Evolutionary conservation across 2,797 vertebrate species (phyloP).

Genomic region (Sebastolobus altivelis): DNA sequence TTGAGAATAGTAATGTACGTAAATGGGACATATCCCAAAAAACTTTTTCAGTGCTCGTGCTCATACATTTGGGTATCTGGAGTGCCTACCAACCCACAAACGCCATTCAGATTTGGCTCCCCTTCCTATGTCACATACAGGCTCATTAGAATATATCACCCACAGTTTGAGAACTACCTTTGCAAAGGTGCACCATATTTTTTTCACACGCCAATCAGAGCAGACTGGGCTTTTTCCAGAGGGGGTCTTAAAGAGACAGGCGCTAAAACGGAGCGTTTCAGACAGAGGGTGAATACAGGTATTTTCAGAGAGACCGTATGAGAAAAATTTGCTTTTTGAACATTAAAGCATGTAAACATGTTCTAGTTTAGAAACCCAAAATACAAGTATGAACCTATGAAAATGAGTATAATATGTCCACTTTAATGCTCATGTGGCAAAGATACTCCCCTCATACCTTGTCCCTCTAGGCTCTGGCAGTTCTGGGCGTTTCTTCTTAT

Average conservation of each 20-base stretch:
- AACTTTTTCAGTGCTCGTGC: neutral
- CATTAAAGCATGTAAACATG: too few species aligned
- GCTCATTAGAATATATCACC: neutral
- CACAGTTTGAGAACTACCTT: neutral
- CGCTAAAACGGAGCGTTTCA: too few species aligned
- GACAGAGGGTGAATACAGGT: too few species aligned
- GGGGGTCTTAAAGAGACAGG: too few species aligned
- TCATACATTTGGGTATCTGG: neutral
- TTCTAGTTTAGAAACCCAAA: too few species aligned
- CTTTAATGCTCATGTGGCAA: neutral
- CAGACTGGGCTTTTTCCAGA: neutral
- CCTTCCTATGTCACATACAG: neutral
- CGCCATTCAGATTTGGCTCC: too few species aligned
- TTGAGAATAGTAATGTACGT: neutral
- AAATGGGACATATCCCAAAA: neutral
- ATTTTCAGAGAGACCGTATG: too few species aligned
- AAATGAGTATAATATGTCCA: too few species aligned
- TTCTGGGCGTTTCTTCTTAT: neutral
- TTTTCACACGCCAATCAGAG: neutral
- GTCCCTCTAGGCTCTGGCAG: neutral
- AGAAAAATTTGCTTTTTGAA: too few species aligned
- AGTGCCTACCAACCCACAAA: neutral
- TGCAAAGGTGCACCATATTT: neutral
- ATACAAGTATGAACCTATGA: too few species aligned
- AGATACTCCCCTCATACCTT: neutral